Evolutionary conservation across 2,113 vertebrate species (phyloP), one percentile per base, ranked within the genome.

Genomic region (Oncorhynchus masou): DNA sequence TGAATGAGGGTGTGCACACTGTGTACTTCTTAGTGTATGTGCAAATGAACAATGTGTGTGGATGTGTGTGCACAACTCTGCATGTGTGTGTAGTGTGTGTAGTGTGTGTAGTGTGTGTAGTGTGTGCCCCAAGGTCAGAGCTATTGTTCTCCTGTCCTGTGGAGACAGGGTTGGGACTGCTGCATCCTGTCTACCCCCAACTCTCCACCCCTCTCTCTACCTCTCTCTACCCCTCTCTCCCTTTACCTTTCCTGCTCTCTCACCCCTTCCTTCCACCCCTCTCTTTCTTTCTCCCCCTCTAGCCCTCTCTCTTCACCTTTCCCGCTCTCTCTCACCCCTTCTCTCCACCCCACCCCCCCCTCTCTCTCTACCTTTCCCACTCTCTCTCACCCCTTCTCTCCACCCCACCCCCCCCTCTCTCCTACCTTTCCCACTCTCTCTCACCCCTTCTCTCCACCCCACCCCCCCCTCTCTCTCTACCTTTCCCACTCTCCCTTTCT

Each of bases 71-170:
- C 34, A 73, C 39, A 60, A 71, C 68, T 49, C 2, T 59, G 48
- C 22, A 74, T 77, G 66, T 74, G 72, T 68, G 54, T 62, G 67
- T 49, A 76, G 82, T 75, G 75, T 78, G 79, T 86, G 90, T n/a
- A n/a, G n/a, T n/a, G n/a, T n/a, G n/a, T n/a, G n/a, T n/a, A n/a
- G 66, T 74, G 72, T 68, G 54, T 62, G 67, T 49, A 76, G 82
- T 75, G 75, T 78, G 79, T 86, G 90, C 88, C 91, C 91, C 90
- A 91, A 91, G 89, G 91, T 92, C 90, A 91, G 81, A 79, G 85
- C 91, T 90, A 91, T 94, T 94, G 92, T 94, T 94, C 89, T 91
- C 85, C 88, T 91, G 91, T 90, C 90, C 92, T 92, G 90, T 91
- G 91, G 88, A 90, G 88, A 92, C 86, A 91, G 91, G 89, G 91